Base-by-base conservation (phyloP, 2,888 invertebrate genomes). In the Ochlodes sylvanus region DNA sequence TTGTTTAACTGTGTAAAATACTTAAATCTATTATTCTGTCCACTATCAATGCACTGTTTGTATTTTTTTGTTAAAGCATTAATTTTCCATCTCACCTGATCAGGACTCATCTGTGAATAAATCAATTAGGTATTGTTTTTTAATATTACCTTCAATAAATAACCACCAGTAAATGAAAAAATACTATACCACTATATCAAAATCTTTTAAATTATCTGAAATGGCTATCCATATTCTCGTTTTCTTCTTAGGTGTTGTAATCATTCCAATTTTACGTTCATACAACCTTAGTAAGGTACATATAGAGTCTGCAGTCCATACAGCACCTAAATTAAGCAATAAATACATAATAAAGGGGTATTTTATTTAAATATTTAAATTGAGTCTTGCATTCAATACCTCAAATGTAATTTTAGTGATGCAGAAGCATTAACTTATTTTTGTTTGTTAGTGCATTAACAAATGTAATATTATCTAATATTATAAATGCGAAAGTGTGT, bases 1-100 rank as follows among this genome's bases (percentile, higher is more conserved):
- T 77, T 78, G 47, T 85, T 78, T 79, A 86, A 82, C 75, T 80
- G 78, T 69, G 80, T 81, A 61, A 83, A 85, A 73, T 84, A 86
- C 74, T 79, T 82, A 62, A 86, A 87, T 70, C 77, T 84, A 19
- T 78, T 79, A 72, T 79, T 76, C 52, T 78, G 76, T 0, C 83
- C 83, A 68, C 69, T 80, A 58, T 85, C 79, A 68, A 85, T 69
- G 64, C 83, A 82, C 61, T 80, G 81, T 70, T 86, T 86, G 57
- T 86, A 86, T 72, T 81, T 85, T 64, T 82, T 84, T 70, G 85
- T 84, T 3, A 87, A 75, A 44, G 87, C 85, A 80, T 87, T 85
- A 69, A 86, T 85, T 77, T 87, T 86, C 86, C 86, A 86, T 63
- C 86, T 74, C 0, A 86, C 81, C 77, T 87, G 86, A 69, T 85